Conservation (phyloP, 2,888 invertebrate genomes). For the Metallyticus violacea region DNA sequence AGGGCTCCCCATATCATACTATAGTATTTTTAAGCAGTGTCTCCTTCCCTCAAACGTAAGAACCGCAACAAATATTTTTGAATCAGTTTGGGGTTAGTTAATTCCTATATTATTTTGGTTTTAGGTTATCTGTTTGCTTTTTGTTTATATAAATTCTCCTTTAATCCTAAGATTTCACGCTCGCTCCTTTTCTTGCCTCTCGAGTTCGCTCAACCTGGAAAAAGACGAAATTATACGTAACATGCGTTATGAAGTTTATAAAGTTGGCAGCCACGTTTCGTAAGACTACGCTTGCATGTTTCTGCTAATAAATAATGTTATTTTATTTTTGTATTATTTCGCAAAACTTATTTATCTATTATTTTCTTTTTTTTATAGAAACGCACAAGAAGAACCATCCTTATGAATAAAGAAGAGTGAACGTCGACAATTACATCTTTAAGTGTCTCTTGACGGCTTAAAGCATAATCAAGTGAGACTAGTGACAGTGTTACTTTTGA, state of each 20-base stretch:
- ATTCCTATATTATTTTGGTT: no score
- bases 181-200: not conserved
- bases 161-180: not conserved
- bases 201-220: not conserved
- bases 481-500: not conserved
- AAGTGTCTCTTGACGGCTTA: not conserved
- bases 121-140: no score
- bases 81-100: no score
- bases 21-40: no score
- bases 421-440: not conserved
- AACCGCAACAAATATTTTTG: no score
- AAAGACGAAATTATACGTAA: not conserved
- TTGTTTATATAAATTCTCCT: no score
- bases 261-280: not conserved
- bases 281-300: not conserved
- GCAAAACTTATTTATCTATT: not conserved
- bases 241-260: not conserved
- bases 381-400: not conserved
- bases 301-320: not conserved
- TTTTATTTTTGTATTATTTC: not conserved
- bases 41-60: no score
- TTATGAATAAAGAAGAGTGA: not conserved
- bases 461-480: not conserved
- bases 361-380: not conserved
- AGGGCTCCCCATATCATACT: no score